phyloP scores from a whole-genome alignment of 2,797 vertebrate genomes.

The Ammospiza maritima region DNA sequence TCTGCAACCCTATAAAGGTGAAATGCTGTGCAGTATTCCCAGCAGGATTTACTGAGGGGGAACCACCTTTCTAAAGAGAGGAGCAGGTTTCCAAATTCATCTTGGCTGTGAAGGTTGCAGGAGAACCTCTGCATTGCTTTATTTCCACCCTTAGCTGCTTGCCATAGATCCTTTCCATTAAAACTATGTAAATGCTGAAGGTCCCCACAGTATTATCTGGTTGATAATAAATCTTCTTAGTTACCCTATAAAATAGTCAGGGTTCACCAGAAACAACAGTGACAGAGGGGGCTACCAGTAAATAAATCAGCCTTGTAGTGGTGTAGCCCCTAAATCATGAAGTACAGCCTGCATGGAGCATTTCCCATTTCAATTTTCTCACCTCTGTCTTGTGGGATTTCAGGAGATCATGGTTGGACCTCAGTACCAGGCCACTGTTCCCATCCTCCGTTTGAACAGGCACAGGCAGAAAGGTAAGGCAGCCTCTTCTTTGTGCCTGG shows the following conservation, averaged over 20 bases:
- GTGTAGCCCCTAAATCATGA: not conserved
- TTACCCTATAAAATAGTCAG: not conserved
- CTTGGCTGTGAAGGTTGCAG: not conserved
- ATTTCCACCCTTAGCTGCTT: not conserved
- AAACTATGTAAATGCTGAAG: slow-evolving; percentile 3
- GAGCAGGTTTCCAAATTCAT: not conserved
- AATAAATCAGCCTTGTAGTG: not conserved
- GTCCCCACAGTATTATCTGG: not conserved
- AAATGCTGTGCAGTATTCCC: not conserved
- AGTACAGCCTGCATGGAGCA: accelerated
- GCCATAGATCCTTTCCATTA: not conserved
- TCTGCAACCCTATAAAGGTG: not conserved
- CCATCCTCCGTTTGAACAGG: slow-evolving; percentile 77
- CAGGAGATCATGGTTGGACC: slow-evolving; percentile 96
- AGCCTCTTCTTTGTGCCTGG: not conserved
- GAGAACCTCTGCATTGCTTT: not conserved
- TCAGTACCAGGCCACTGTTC: slow-evolving; percentile 91
- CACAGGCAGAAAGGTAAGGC: slow-evolving; percentile 84
- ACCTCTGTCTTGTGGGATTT: slow-evolving; percentile 21
- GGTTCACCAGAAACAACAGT: not conserved
- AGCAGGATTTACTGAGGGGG: not conserved
- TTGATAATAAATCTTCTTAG: slow-evolving; percentile 10
- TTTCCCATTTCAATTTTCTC: not conserved
- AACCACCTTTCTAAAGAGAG: not conserved
- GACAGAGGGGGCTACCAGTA: not conserved